Conservation (phyloP, 2,113 vertebrate species). For the Alethe castanea region DNA sequence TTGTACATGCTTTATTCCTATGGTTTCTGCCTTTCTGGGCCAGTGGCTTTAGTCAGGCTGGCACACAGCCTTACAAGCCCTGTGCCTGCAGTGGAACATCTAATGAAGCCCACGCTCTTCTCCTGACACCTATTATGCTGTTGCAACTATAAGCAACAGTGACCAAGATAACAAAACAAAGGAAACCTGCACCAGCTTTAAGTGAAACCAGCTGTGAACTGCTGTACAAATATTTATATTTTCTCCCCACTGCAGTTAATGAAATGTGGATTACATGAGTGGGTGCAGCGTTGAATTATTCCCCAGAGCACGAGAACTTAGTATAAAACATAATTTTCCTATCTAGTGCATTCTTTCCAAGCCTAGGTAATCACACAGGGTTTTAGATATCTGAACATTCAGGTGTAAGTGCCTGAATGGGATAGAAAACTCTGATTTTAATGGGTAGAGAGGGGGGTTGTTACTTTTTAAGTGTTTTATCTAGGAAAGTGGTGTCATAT, state of each 20-base stretch:
- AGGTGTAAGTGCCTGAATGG: not conserved
- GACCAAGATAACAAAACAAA: not conserved
- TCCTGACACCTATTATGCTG: not conserved
- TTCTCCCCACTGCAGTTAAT: conserved; percentile 51
- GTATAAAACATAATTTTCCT: conserved; percentile 36
- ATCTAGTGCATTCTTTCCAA: conserved; percentile 50
- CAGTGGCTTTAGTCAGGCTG: not conserved
- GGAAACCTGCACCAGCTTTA: not conserved
- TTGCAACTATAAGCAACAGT: not conserved
- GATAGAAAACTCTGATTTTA: not conserved
- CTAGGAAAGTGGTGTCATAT: not conserved
- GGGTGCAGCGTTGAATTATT: conserved; percentile 59
- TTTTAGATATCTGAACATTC: not conserved
- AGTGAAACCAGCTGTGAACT: conserved; percentile 18
- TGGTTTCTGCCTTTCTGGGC: not conserved
- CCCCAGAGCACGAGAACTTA: conserved; percentile 28
- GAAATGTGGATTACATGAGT: conserved; percentile 53
- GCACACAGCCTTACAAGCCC: not conserved
- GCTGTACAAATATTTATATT: conserved; percentile 44
- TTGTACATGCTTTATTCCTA: not conserved
- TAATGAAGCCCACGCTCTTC: not conserved
- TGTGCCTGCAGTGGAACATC: not conserved
- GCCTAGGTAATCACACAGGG: conserved; percentile 28
- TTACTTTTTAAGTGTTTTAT: not conserved
- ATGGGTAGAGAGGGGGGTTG: not conserved